phyloP scores from a whole-genome alignment of 2,797 vertebrate species.

The Rhinatrema bivittatum region DNA sequence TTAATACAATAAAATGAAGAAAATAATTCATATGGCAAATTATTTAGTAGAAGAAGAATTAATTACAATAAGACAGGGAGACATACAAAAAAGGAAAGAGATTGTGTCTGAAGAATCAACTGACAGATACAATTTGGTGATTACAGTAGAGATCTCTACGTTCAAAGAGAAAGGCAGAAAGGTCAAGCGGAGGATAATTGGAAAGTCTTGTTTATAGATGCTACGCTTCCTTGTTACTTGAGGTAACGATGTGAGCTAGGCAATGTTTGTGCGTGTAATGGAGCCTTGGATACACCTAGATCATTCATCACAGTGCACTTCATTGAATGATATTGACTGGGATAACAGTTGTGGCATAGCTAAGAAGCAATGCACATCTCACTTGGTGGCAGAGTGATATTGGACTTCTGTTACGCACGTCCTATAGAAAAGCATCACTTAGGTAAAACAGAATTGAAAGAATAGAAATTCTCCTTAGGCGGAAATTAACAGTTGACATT shows the following conservation, averaged over 20 bases:
- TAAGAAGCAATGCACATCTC: no score
- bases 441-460: no score
- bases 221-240: conserved; percentile 17
- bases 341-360: no score
- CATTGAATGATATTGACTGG: not conserved
- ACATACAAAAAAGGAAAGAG: conserved; percentile 8
- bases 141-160: conserved; percentile 8
- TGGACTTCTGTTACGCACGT: no score
- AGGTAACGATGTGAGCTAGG: conserved; percentile 6
- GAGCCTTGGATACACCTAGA: conserved; percentile 11
- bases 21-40: not conserved
- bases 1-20: no score
- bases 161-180: conserved; percentile 23
- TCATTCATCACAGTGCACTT: no score
- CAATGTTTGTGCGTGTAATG: conserved; percentile 18
- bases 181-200: conserved; percentile 32
- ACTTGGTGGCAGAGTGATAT: no score
- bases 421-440: no score
- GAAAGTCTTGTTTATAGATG: conserved; percentile 37
- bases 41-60: conserved; percentile 1
- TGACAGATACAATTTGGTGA: conserved; percentile 26
- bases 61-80: conserved; percentile 3
- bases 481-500: no score
- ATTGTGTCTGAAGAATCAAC: conserved; percentile 5
- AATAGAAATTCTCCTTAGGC: no score